Base-by-base conservation (phyloP, 2,888 invertebrate species). In the Aplocera efformata region DNA sequence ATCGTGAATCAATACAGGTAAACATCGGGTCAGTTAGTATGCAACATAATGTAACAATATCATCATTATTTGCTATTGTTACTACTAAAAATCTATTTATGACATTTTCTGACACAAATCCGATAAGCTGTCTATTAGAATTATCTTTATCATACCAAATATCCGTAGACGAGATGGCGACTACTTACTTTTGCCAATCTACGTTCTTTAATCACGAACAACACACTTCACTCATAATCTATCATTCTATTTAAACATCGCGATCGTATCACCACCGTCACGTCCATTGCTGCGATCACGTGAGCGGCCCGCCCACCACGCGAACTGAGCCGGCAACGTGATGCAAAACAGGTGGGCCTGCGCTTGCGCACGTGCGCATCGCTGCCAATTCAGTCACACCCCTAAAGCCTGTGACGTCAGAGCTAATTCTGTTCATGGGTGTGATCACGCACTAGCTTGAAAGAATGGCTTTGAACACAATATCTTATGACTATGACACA, bases 341-440 rank as follows among this genome's bases (percentile, higher is more conserved):
- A 51, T 46, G 37, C 34, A 41, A 45, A 50, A 37, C 48, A 26
- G 21, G 32, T 29, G 26, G 24, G 29, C 51, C 53, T 48, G 45
- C 50, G 45, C 43, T 39, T 26, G 27, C 41, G 57, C 67, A 65
- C 66, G 63, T 62, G 64, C 42, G 54, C 52, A 34, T 6, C 35
- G 22, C 32, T 57, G 65, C 66, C 67, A 61, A 31, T 37, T 51
- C 43, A 55, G 66, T 67, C 72, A 74, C 72, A 72, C 73, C 74
- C 65, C 58, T 40, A 38, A 34, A 42, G 28, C 13, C 10, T 7
- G 32, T 56, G 50, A 65, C 63, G 61, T 62, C 50, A 50, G 7
- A 20, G 11, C 6, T 8, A n/a, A 10, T 44, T 6, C 8, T 36
- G 13, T 13, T 29, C 23, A 11, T 35, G 22, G n/a, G n/a, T 23